Base-by-base conservation (phyloP, 2,797 vertebrate genomes). In the Sebastes matsubarae region DNA sequence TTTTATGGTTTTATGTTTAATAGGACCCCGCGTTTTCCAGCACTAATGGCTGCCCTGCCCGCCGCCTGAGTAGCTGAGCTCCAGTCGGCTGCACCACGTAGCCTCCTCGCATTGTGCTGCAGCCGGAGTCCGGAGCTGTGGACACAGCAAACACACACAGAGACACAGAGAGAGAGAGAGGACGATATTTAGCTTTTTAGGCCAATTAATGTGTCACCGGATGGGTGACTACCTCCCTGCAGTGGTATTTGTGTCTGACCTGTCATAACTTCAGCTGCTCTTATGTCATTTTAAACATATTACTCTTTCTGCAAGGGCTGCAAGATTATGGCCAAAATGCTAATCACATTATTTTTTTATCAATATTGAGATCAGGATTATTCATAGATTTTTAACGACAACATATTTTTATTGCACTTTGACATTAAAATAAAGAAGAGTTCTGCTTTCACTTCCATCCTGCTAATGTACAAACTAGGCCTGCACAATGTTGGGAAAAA, bases 31-130 rank as follows among this genome's bases (percentile, higher is more conserved):
- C 36, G 27, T 76, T 87, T 63, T 54, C n/a, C 55, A 83, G 74
- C 67, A 87, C 68, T 76, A 92, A 92, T 89, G 91, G 87, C 87
- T 90, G 89, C 73, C 88, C 74, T 58, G 22, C 24, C 69, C 65
- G 64, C 73, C 80, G 65, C 87, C 87, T 75, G 82, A 75, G 79
- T 87, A 52, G 57, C 79, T 70, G 46, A 55, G 71, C 67, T 75
- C 59, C 68, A 32, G 70, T 67, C 34, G 63, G 84, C 81, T 74
- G 80, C 72, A 83, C 85, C 81, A 75, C 74, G 57, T 75, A 82
- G 64, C 24, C 81, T 75, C 18, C 81, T 75, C 18, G 7, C 60
- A 63, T 63, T 72, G 72, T 81, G 59, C 57, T 22, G 55, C 32
- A 63, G 52, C 65, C n/a, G 8, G 27, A 42, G 68, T 52, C 60